Percentiles rank a stretch among this genome's conserved stretches.
Conservation (phyloP, 35 echinoderm and acorn worm genomes). For the Chiridota heheva region DNA sequence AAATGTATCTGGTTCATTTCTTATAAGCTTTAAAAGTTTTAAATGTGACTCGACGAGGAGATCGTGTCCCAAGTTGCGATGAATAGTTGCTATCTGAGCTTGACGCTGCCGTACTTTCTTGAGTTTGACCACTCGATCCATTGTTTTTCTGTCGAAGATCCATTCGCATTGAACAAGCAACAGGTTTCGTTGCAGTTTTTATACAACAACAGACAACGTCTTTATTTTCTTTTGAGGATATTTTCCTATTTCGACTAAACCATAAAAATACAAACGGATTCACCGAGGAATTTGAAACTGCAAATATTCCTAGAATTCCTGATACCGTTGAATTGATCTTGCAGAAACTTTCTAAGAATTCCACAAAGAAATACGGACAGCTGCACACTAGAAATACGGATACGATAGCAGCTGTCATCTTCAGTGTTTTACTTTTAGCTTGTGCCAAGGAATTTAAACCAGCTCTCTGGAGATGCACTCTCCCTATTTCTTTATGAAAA, state of each 20-base stretch:
- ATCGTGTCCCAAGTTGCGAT: no score
- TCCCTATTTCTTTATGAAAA: conserved; percentile 42
- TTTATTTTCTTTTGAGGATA: not conserved
- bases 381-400: conserved; percentile 75
- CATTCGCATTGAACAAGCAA: conserved; percentile 28
- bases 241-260: conserved; percentile 62
- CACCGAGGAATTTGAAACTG: conserved; percentile 78
- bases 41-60: no score
- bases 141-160: not conserved
- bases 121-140: conserved; percentile 5
- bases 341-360: conserved; percentile 65
- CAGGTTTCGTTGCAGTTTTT: no score
- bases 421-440: conserved; percentile 90
- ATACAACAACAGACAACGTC: no score
- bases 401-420: conserved; percentile 84
- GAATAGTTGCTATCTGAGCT: conserved; percentile 12
- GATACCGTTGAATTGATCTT: conserved; percentile 25
- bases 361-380: conserved; percentile 80
- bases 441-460: conserved; percentile 72
- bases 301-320: conserved; percentile 88
- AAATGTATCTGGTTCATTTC: no score
- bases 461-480: conserved; percentile 72
- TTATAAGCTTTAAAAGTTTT: no score
- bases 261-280: conserved; percentile 92
- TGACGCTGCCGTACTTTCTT: conserved; percentile 18